A percentile compares a stretch with the other conserved stretches of the same genome.
These are phyloP conservation scores for Ylistrum balloti DNA, from an alignment of 1,140 invertebrate species.

Conservation along the genomic window DNA sequence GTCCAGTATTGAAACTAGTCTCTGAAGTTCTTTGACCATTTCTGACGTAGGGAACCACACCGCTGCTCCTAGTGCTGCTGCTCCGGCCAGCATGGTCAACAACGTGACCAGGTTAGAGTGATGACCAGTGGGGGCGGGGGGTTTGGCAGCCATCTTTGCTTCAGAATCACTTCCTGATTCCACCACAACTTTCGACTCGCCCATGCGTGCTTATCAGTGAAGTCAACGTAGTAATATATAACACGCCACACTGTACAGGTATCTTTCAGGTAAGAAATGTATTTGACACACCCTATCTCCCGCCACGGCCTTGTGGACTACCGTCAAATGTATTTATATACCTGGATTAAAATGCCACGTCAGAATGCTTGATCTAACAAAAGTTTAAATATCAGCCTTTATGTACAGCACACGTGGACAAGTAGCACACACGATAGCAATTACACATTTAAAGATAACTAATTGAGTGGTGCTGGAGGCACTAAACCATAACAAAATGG, in stretches of 20 bases:
- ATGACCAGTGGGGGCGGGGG: not conserved
- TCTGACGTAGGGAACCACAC: conserved; percentile 44
- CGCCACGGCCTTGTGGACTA: not conserved
- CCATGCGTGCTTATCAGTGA: not conserved
- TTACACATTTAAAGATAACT: not conserved
- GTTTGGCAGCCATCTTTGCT: not conserved
- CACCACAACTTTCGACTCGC: not conserved
- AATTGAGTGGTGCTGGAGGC: not conserved
- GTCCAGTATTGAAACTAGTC: conserved; percentile 8
- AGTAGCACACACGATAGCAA: not conserved
- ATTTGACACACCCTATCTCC: not conserved
- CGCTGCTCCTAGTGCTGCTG: conserved; percentile 21
- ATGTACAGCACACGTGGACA: not conserved
- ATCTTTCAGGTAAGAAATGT: not conserved
- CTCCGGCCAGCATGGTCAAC: conserved; percentile 29
- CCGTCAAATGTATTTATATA: not conserved
- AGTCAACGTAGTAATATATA: not conserved
- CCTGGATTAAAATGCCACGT: not conserved
- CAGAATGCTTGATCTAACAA: not conserved
- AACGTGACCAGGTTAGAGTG: not conserved
- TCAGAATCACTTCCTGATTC: conserved; percentile 28
- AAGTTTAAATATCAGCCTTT: conserved; percentile 23
- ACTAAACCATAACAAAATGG: not conserved
- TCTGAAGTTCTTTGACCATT: conserved; percentile 41
- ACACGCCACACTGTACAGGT: not conserved